phyloP scores from a whole-genome alignment of 2,113 vertebrate genomes.

The Gnathonemus echidnorhynchus region DNA sequence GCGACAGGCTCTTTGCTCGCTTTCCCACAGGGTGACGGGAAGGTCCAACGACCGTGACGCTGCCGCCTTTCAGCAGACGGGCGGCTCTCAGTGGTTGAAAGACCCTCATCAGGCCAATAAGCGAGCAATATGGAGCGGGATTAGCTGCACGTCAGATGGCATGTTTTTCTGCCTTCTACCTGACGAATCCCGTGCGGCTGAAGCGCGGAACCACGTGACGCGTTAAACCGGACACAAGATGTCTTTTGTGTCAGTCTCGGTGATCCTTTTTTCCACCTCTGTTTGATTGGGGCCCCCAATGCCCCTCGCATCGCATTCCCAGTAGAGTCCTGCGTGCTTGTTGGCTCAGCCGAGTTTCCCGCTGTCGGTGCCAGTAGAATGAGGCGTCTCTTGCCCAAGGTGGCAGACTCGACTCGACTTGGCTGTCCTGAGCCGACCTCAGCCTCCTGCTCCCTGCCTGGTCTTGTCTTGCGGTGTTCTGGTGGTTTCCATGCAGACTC shows the following conservation, averaged over 20 bases:
- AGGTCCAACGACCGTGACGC: background rate
- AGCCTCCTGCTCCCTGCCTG: background rate
- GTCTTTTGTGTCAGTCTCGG: slow-evolving; percentile 29
- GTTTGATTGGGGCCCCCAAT: background rate
- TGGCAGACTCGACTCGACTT: background rate
- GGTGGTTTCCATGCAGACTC: background rate
- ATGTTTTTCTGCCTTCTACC: background rate
- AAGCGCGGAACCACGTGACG: slow-evolving; percentile 14
- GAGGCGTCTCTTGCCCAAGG: background rate
- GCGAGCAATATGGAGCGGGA: background rate
- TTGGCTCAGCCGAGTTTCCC: background rate
- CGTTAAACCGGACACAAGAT: slow-evolving; percentile 28
- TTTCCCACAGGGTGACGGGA: background rate
- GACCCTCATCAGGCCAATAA: background rate
- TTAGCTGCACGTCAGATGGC: background rate
- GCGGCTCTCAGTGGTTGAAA: background rate
- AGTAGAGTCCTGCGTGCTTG: background rate
- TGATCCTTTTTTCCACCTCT: slow-evolving; percentile 21
- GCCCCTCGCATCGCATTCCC: background rate
- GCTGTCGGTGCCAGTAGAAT: background rate
- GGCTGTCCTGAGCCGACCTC: background rate
- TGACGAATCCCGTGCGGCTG: background rate
- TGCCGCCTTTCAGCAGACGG: background rate
- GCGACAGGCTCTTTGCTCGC: background rate
- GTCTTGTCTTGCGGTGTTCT: background rate